phyloP scores from a whole-genome alignment of 2,888 invertebrate species.

The Aricia artaxerxes region DNA sequence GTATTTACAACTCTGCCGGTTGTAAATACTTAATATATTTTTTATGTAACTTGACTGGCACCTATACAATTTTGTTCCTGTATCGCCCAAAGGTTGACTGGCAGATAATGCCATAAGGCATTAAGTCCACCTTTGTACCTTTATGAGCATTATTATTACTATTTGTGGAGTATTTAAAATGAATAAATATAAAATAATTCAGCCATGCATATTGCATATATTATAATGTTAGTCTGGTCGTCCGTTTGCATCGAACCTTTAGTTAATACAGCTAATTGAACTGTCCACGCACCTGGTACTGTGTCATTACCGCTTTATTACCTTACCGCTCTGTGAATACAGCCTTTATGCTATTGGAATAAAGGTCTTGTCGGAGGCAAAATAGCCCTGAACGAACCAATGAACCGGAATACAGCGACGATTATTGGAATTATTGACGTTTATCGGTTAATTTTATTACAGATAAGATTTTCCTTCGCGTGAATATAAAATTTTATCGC shows the following conservation, averaged over 20 bases:
- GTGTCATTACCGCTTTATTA: not conserved
- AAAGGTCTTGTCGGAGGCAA: not conserved
- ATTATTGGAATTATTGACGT: conserved; percentile 22
- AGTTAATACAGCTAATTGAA: not conserved
- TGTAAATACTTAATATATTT: too few relatives aligned
- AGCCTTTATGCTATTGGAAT: not conserved
- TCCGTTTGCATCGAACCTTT: not conserved
- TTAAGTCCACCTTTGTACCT: too few relatives aligned
- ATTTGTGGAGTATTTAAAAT: too few relatives aligned
- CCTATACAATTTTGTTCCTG: too few relatives aligned
- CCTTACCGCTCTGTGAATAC: not conserved
- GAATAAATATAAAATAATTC: too few relatives aligned
- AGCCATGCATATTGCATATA: not conserved
- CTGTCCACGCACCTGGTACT: conserved; percentile 6
- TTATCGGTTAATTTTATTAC: conserved; percentile 7
- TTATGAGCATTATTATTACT: too few relatives aligned
- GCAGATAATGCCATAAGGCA: too few relatives aligned
- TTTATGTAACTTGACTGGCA: too few relatives aligned
- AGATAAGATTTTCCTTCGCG: not conserved
- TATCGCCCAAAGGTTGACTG: too few relatives aligned
- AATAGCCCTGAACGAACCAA: not conserved
- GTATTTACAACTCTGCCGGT: too few relatives aligned
- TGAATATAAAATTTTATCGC: not conserved
- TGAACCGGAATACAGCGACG: not conserved
- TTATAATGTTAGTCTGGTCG: not conserved